phyloP scores from a whole-genome alignment of 2,113 vertebrate species.

The Mus pahari region DNA sequence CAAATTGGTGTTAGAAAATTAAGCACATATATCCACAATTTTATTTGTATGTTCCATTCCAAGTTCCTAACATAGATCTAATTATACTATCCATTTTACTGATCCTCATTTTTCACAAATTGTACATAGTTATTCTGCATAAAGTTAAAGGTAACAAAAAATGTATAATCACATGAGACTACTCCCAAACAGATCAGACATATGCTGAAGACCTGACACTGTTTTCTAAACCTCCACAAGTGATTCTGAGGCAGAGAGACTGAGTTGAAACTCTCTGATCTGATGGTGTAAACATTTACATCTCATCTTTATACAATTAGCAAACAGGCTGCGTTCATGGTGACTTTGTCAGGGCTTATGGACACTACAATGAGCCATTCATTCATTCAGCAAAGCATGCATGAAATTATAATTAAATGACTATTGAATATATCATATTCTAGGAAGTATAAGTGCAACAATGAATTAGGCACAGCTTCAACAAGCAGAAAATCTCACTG shows the following conservation, averaged over 20 bases:
- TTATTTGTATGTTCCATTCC: background rate
- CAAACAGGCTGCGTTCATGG: background rate
- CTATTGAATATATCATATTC: conserved; percentile 18
- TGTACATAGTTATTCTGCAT: background rate
- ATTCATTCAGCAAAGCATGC: conserved; percentile 56
- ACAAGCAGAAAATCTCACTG: background rate
- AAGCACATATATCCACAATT: background rate
- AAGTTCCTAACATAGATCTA: background rate
- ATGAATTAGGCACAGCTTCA: conserved; percentile 60
- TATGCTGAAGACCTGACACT: background rate
- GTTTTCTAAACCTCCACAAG: background rate
- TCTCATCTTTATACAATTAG: conserved; percentile 34
- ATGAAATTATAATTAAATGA: conserved; percentile 65
- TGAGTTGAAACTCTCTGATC: background rate
- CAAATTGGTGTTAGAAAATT: background rate
- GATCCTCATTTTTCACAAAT: background rate
- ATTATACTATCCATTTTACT: background rate
- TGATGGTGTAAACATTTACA: conserved; percentile 50
- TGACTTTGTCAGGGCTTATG: conserved; percentile 19
- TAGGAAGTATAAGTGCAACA: conserved; percentile 59
- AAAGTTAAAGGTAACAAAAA: conserved; percentile 28
- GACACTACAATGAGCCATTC: conserved; percentile 46
- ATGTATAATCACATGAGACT: background rate
- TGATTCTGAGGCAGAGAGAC: background rate
- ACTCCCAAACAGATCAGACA: background rate